Conservation (phyloP, 30 jellyfish, hydroid and myxozoan species). For the Aurelia aurita complex sp. Pacific region DNA sequence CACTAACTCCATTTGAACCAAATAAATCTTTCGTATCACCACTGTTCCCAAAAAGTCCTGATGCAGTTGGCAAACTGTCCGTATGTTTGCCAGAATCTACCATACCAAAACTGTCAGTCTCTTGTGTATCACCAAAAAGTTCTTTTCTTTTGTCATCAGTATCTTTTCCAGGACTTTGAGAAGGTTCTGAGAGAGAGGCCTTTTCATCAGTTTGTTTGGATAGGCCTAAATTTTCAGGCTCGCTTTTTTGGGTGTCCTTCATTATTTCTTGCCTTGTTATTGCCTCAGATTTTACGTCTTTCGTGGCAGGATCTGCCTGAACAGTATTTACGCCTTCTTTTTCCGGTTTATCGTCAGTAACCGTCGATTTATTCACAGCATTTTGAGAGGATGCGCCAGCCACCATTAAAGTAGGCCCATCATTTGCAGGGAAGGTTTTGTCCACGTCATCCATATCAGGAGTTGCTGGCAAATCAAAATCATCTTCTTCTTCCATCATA, state of each 20-base stretch:
- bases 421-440: slow-evolving; percentile 1
- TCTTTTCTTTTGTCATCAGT: slow-evolving; percentile 13
- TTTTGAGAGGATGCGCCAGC: slow-evolving; percentile 20
- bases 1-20: not conserved
- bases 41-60: slow-evolving; percentile 28
- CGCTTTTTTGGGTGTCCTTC: too few relatives aligned
- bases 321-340: not conserved
- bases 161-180: not conserved
- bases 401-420: slow-evolving; percentile 30
- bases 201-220: slow-evolving; percentile 3
- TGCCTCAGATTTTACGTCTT: not conserved
- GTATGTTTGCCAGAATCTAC: not conserved
- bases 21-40: not conserved
- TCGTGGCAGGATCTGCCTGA: not conserved
- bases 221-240: too few relatives aligned
- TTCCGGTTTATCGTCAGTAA: not conserved
- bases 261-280: too few relatives aligned
- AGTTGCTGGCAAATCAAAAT: slow-evolving; percentile 51
- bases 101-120: slow-evolving; percentile 37
- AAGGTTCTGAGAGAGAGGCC: too few relatives aligned
- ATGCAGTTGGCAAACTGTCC: slow-evolving; percentile 21
- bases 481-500: slow-evolving; percentile 74
- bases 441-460: slow-evolving; percentile 73
- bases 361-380: not conserved
- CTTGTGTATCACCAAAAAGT: slow-evolving; percentile 45